These are phyloP conservation scores for Netelia inedita DNA, from an alignment of 2,888 invertebrate genomes.

Conservation along the genomic window DNA sequence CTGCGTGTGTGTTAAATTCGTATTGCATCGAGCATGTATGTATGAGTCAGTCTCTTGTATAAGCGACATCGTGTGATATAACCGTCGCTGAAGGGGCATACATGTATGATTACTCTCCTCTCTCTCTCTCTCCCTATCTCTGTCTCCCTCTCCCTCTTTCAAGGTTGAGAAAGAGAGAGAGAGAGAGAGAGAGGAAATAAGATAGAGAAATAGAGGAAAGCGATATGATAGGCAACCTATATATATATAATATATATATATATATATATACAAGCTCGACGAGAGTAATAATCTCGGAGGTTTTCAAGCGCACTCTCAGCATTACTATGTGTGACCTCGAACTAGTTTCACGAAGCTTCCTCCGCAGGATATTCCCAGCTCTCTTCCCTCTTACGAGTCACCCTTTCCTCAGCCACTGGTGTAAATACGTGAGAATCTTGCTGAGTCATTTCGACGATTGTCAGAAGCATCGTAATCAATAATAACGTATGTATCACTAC, in stretches of 20 bases:
- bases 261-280: conserved; percentile 28
- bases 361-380: background rate
- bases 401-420: conserved; percentile 8
- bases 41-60: conserved; percentile 42
- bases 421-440: conserved; percentile 46
- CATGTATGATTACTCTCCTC: conserved; percentile 15
- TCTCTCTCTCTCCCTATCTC: conserved; percentile 3
- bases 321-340: conserved; percentile 55
- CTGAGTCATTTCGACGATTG: conserved; percentile 42
- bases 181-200: conserved; percentile 6
- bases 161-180: background rate
- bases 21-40: conserved; percentile 43
- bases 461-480: conserved; percentile 49
- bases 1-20: conserved; percentile 58
- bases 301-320: conserved; percentile 48
- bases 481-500: conserved; percentile 39
- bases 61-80: background rate
- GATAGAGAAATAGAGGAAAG: conserved; percentile 47
- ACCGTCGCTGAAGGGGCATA: conserved; percentile 3
- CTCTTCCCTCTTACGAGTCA: conserved; percentile 14
- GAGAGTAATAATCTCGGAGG: conserved; percentile 62
- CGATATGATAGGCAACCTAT: conserved; percentile 16
- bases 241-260: conserved; percentile 30
- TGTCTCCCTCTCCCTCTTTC: background rate
- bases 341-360: conserved; percentile 56